Conservation (phyloP, 1,140 invertebrate species). For the Drosophila mojavensis region DNA sequence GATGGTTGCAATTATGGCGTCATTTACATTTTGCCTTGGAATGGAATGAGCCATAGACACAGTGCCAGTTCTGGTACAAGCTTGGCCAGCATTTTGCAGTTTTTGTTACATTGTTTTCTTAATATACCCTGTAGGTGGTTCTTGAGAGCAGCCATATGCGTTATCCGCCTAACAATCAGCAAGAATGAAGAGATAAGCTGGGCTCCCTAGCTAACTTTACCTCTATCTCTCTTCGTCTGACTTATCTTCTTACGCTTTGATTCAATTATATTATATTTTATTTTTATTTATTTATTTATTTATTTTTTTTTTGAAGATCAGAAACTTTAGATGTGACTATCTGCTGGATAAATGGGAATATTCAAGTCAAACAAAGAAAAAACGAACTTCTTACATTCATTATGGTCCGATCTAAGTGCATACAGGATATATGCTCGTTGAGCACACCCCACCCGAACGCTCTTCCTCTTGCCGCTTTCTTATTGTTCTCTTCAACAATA, state of each 20-base stretch:
- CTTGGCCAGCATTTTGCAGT: conserved; percentile 38
- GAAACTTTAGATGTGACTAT: no score
- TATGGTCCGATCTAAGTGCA: no score
- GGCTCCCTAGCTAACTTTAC: background rate
- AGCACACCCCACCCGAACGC: background rate
- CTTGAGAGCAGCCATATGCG: background rate
- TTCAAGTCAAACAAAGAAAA: no score
- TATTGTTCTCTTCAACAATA: conserved; percentile 22
- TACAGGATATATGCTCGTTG: background rate
- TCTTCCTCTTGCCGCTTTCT: background rate
- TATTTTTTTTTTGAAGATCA: no score
- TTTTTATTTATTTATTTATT: no score
- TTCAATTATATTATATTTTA: no score
- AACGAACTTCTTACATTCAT: no score
- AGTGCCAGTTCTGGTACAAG: background rate
- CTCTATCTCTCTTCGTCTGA: background rate
- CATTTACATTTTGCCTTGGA: conserved; percentile 77
- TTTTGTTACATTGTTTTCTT: conserved; percentile 44
- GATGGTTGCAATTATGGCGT: conserved; percentile 79
- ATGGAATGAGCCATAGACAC: conserved; percentile 36
- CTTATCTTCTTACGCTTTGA: background rate
- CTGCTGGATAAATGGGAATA: no score
- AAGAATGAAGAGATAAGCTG: no score
- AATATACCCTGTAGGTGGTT: conserved; percentile 5
- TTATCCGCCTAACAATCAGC: no score